Percentiles rank a stretch among this genome's conserved stretches.
phyloP scores from a whole-genome alignment of 2,797 vertebrate genomes.

The Paedocypris micromegethes region DNA sequence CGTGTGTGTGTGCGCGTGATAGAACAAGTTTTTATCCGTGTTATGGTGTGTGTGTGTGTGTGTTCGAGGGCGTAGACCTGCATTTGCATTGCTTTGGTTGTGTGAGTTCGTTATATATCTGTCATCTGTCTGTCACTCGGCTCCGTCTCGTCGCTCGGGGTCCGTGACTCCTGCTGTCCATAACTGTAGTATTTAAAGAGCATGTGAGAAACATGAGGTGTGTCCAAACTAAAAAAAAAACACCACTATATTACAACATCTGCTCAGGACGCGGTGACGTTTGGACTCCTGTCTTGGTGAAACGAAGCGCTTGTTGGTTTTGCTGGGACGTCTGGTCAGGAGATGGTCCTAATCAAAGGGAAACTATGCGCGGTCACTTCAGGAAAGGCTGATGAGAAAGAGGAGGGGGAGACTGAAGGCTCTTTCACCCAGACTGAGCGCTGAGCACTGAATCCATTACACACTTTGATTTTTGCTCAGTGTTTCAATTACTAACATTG shows the following conservation, averaged over 20 bases:
- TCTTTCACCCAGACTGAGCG: conserved; percentile 40
- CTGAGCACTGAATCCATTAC: conserved; percentile 38
- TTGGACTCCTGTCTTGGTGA: conserved; percentile 36
- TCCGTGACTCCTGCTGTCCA: too few species aligned
- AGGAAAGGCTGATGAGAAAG: conserved; percentile 37
- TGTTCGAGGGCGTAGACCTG: conserved; percentile 22
- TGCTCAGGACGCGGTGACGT: conserved; percentile 13
- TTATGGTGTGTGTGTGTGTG: background rate
- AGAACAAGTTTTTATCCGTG: background rate
- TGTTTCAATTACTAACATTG: conserved; percentile 44
- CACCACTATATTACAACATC: too few species aligned
- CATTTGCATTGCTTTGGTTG: conserved; percentile 33
- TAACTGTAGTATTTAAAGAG: too few species aligned
- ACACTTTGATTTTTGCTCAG: conserved; percentile 35
- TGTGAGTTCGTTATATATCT: conserved; percentile 35
- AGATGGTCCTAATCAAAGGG: conserved; percentile 49
- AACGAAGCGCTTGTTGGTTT: conserved; percentile 46
- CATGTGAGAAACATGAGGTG: too few species aligned
- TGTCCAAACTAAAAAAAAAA: too few species aligned
- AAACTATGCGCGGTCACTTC: conserved; percentile 49
- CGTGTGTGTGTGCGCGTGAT: conserved; percentile 15
- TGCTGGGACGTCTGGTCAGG: conserved; percentile 39
- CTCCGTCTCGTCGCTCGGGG: too few species aligned
- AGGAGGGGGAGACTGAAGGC: conserved; percentile 29
- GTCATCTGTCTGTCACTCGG: conserved; percentile 20